Evolutionary conservation across 2,888 invertebrate genomes (phyloP), one percentile per base, ranked within the genome.

Genomic region (Scaptomyza reducta): DNA sequence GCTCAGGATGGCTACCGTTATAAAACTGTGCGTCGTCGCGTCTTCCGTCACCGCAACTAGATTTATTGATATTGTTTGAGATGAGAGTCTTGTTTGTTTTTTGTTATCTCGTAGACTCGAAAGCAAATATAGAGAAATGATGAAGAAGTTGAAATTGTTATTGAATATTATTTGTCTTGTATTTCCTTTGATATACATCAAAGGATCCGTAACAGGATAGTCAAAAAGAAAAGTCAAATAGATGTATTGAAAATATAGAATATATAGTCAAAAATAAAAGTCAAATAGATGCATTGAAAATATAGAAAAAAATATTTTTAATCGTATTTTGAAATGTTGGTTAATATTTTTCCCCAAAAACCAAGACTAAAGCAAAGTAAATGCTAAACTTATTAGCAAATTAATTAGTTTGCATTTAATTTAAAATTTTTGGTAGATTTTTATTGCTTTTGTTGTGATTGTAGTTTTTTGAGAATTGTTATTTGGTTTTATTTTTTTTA

Each of bases 1-100:
- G 75, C 85, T 31, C 69, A 81, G 70, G 85, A 81, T 50, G 81
- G 81, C 38, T 81, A 81, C 41, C 81, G 85, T 16, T 81, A 81
- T 49, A 81, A 68, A 70, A 81, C 81, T 31, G 85, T 81, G 57
- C 85, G 85, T 47, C 81, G 81, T 59, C 85, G 82, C 9, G 81
- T 81, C 62, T 85, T 78, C 85, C 86, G 81, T 49, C 73, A 81
- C 42, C 85, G 81, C 60, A 63, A 67, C 70, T 81, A 81, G 62
- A 11, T 33, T n/a, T n/a, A 25, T 3, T 22, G 13, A 6, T 5
- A 5, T 13, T 9, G 31, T 45, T 22, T 29, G 29, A 41, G 29
- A 46, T 46, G 6, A 29, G 33, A 54, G 78, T 63, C 60, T 85
- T 70, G 41, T 75, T 79, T 75, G 79, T 77, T 66, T 57, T 63